These are phyloP conservation scores for Pycnonotus jocosus DNA, from an alignment of 2,113 vertebrate genomes.

Conservation along the genomic window DNA sequence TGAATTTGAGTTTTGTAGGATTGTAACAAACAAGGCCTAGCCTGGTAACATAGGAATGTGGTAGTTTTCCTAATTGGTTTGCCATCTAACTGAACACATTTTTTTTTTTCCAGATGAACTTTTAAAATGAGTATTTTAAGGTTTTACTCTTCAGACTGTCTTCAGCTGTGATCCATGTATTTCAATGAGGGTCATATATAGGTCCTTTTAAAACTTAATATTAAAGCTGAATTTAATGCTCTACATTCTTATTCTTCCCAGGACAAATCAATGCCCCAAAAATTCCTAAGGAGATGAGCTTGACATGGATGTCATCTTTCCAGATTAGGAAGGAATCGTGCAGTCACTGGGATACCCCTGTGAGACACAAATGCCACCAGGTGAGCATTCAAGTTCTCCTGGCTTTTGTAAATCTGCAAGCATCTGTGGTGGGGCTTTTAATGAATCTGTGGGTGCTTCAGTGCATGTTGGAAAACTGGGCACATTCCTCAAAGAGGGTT, in stretches of 20 bases:
- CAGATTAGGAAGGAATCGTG: not conserved
- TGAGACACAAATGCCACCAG: not conserved
- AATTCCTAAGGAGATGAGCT: not conserved
- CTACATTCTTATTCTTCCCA: not conserved
- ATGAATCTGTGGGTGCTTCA: not conserved
- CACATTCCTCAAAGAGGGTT: not conserved
- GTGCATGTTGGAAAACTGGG: not conserved
- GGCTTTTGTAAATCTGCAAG: not conserved
- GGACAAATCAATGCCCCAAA: not conserved
- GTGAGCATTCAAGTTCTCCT: not conserved
- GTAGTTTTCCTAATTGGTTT: not conserved
- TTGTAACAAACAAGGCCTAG: not conserved
- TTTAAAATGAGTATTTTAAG: not conserved
- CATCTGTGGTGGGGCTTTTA: not conserved
- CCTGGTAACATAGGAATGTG: not conserved
- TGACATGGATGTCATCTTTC: not conserved
- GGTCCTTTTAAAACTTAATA: not conserved
- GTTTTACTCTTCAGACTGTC: not conserved
- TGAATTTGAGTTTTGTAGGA: not conserved
- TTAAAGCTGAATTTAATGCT: not conserved
- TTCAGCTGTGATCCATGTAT: not conserved
- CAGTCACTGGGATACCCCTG: not conserved
- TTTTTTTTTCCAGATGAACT: not conserved
- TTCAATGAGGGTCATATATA: not conserved
- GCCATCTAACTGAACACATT: not conserved